phyloP scores from a whole-genome alignment of 2,113 vertebrate species.

The Cisticola juncidis region DNA sequence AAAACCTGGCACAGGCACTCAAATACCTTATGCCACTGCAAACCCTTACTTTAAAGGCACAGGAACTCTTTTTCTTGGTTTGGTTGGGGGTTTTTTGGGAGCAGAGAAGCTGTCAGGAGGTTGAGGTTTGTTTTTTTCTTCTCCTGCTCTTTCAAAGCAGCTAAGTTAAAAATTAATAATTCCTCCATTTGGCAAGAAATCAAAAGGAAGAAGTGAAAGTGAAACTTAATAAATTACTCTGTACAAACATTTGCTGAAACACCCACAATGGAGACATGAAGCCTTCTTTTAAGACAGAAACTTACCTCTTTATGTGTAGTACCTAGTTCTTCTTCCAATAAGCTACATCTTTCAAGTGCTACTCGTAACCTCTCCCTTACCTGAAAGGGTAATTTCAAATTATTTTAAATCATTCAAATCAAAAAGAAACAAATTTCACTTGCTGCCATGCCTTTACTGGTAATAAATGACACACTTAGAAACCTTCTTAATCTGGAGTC shows the following conservation, averaged over 20 bases:
- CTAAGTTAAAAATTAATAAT: neutral
- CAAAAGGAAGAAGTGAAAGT: neutral
- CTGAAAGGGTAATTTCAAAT: conserved; percentile 67
- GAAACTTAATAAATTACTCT: neutral
- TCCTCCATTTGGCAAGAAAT: neutral
- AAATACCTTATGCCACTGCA: neutral
- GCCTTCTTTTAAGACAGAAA: neutral
- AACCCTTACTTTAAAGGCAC: neutral
- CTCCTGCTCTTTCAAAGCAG: neutral
- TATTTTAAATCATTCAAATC: neutral
- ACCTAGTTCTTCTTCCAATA: conserved; percentile 90
- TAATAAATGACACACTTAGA: neutral
- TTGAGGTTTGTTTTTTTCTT: neutral
- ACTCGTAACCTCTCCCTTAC: conserved; percentile 93
- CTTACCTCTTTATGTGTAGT: conserved; percentile 93
- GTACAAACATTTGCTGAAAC: neutral
- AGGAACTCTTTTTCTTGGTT: neutral
- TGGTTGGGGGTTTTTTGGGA: neutral
- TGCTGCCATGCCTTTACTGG: neutral
- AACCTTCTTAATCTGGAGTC: neutral
- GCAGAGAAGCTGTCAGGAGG: neutral
- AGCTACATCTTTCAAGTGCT: conserved; percentile 92
- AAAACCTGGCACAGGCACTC: neutral
- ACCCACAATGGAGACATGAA: neutral
- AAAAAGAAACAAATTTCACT: neutral